Evolutionary conservation across 2,797 vertebrate species (phyloP), one percentile per base, ranked within the genome.

Genomic region (Premnoplex brunnescens): DNA sequence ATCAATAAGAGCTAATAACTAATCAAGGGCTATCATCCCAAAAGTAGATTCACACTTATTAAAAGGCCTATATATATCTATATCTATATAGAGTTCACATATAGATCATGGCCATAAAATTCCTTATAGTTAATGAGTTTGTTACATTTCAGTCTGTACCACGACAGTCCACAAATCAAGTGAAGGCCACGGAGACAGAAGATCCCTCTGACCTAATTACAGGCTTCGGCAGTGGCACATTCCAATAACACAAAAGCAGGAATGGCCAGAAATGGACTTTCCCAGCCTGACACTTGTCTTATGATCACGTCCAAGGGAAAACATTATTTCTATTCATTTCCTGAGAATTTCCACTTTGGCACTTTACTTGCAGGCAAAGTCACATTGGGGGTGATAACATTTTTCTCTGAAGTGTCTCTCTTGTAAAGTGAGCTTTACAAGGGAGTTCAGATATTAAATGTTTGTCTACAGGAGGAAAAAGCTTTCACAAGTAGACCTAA

Each of bases 401-500:
- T 83, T 77, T 85, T 54, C 52, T 89, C 66, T 78, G 69, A 84
- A 85, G 73, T 28, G 60, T 78, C 63, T 81, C 69, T 79, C 85
- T 66, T 82, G 58, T 49, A 72, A 89, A 91, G 44, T 55, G 62
- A 92, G 62, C 27, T 88, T 80, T 89, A 78, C 77, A 84, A 89
- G 56, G 28, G 55, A 91, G 56, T 73, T 78, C 48, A 85, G 62
- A 77, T 81, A 81, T 82, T 91, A 93, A 85, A 58, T 93, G 93
- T 85, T 90, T 88, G 74, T 78, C 74, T 92, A 63, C 67, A 43
- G 74, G 68, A 86, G 83, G 85, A 71, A 91, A 93, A 68, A 43
- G 43, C 74, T 91, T 92, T 82, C 67, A 73, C 71, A 85, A 63
- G 88, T 10, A 88, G 30, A 88, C 59, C 49, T 72, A 75, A 44